A percentile compares a stretch with the other conserved stretches of the same genome.
phyloP scores from a whole-genome alignment of 2,113 vertebrate genomes.

The Dinomys branickii region DNA sequence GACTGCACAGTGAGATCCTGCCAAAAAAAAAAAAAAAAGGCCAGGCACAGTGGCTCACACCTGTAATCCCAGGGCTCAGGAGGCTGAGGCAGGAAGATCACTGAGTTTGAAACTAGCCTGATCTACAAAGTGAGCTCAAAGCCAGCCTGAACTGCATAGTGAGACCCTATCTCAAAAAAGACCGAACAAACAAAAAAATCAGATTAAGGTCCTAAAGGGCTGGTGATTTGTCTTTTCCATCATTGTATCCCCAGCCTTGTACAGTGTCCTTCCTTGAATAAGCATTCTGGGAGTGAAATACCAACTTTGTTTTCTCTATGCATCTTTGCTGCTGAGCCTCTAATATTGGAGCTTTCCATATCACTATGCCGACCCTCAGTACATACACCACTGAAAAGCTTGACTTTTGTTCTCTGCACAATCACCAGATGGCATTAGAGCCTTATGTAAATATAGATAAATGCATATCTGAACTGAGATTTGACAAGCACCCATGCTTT shows the following conservation, averaged over 20 bases:
- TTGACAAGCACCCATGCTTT: neutral
- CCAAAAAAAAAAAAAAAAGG: neutral
- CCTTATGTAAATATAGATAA: neutral
- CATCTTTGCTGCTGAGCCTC: constrained; percentile 1
- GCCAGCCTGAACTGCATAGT: neutral
- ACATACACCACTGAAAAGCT: constrained; percentile 52
- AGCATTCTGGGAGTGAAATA: neutral
- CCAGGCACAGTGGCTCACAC: too few relatives aligned
- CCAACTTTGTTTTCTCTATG: neutral
- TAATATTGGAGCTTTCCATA: neutral
- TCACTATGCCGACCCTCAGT: constrained; percentile 23
- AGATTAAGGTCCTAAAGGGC: neutral
- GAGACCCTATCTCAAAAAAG: neutral
- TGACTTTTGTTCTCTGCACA: constrained; percentile 47
- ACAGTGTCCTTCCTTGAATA: neutral
- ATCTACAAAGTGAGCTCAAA: neutral
- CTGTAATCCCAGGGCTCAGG: too few relatives aligned
- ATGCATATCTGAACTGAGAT: constrained; percentile 37
- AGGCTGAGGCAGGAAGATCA: too few relatives aligned
- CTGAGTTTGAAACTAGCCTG: neutral
- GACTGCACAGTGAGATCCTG: neutral
- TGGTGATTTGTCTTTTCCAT: neutral
- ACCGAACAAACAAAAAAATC: neutral
- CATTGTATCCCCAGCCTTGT: neutral
- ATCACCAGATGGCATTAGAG: constrained; percentile 60